Evolutionary conservation across 2,888 invertebrate species (phyloP).

Genomic region (Himalopsyche tibetana): DNA sequence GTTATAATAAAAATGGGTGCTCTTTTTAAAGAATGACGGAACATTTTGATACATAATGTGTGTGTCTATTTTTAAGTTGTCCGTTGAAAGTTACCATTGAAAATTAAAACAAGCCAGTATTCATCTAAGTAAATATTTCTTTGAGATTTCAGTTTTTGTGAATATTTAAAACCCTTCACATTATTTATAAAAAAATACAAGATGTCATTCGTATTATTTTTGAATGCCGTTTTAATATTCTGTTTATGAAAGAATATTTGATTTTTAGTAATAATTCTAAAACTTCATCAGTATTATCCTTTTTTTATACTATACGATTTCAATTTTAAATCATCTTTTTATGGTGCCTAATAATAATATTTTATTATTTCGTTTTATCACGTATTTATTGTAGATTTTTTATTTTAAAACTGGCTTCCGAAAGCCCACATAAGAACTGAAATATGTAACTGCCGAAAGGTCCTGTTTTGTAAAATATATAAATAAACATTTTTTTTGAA

Average conservation of each 20-base stretch:
- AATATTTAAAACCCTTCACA: background rate
- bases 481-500: conserved; percentile 37
- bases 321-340: background rate
- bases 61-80: conserved; percentile 42
- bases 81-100: conserved; percentile 45
- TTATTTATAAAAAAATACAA: background rate
- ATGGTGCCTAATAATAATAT: background rate
- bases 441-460: conserved; percentile 35
- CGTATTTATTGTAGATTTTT: conserved; percentile 40
- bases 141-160: conserved; percentile 11
- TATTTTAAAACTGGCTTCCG: conserved; percentile 19
- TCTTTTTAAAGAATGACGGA: conserved; percentile 45
- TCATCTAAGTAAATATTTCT: background rate
- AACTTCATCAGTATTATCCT: background rate
- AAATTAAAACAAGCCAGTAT: conserved; percentile 45
- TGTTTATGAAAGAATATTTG: background rate
- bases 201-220: background rate
- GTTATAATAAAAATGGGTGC: conserved; percentile 35
- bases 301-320: background rate
- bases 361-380: background rate
- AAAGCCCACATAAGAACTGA: conserved; percentile 41
- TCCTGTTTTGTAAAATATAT: conserved; percentile 47
- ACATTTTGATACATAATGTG: conserved; percentile 40
- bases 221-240: background rate
- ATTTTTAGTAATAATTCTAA: background rate